phyloP scores from a whole-genome alignment of 2,888 invertebrate genomes.

The Endotricha flammealis region DNA sequence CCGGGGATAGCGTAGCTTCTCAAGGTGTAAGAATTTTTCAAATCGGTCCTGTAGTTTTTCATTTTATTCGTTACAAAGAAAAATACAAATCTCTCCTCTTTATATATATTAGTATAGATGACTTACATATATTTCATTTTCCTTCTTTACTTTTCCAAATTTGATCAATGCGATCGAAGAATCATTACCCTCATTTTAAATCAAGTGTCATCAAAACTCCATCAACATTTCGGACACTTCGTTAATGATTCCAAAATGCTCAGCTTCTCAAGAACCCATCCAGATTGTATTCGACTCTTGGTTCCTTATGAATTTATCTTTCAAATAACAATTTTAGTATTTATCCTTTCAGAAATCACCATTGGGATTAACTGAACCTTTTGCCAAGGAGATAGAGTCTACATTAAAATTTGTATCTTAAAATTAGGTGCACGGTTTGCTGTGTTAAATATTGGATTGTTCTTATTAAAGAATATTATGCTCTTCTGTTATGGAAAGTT shows the following conservation, averaged over 20 bases:
- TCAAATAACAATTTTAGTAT: slow-evolving; percentile 7
- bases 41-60: no score
- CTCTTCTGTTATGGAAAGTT: slow-evolving; percentile 1
- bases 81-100: no score
- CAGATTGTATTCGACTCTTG: slow-evolving; percentile 5
- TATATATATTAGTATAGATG: no score
- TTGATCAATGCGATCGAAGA: no score
- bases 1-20: no score
- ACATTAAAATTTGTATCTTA: not conserved
- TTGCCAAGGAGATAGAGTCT: no score
- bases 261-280: not conserved
- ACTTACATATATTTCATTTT: no score
- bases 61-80: no score
- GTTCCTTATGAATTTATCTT: slow-evolving; percentile 6
- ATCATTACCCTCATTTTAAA: no score
- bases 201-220: slow-evolving; percentile 2
- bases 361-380: no score
- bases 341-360: not conserved
- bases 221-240: slow-evolving; percentile 4
- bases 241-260: slow-evolving; percentile 6
- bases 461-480: slow-evolving; percentile 3
- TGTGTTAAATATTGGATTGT: slow-evolving; percentile 6
- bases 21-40: no score
- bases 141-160: no score
- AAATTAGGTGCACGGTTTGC: slow-evolving; percentile 1